Base-by-base conservation (phyloP, 2,888 invertebrate genomes). In the Pseudococcus viburni region DNA sequence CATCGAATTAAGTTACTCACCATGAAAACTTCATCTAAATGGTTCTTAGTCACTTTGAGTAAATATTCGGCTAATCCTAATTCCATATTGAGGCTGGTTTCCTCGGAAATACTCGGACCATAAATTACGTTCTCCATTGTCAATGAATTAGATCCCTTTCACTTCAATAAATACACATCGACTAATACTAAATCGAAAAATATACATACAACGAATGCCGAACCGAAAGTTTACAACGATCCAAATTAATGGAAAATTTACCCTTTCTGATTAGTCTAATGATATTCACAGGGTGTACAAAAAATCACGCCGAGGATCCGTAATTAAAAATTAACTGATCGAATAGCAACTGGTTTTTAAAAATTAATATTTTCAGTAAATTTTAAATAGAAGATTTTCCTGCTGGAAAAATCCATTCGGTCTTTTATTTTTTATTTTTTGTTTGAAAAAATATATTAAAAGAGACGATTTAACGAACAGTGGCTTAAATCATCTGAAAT, bases 101-200 rank as follows among this genome's bases (percentile, higher is more conserved):
- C 85, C 33, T 59, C 59, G 11, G 64, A 64, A n/a, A 59, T 64
- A 1, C 6, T 6, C 7, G 85, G 85, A 17, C 85, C 85, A 9
- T 55, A 8, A 33, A 85, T 64, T 22, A 85, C 64, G 19, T 85
- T 85, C 39, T 85, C 59, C 80, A 83, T 83, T 46, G 46, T 83
- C 0, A 15, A 39, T 39, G n/a, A 77, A 39, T 39, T 39, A 12
- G 7, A 77, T 7, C 0, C 19, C 7, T 17, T 17, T 33, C 77
- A 77, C 39, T 4, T 77, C 15, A 39, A 77, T 17, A 39, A 39
- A 7, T 64, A 59, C 1, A 19, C n/a, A n/a, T 59, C 0, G 5
- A n/a, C 42, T 59, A n/a, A 59, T 6, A 59, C 59, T 59, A 59
- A 4, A 22, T 64, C 64, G 64, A 64, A 64, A 33, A 33, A 33